These are phyloP conservation scores for Zeus faber DNA, from an alignment of 2,113 vertebrate species.

Conservation along the genomic window DNA sequence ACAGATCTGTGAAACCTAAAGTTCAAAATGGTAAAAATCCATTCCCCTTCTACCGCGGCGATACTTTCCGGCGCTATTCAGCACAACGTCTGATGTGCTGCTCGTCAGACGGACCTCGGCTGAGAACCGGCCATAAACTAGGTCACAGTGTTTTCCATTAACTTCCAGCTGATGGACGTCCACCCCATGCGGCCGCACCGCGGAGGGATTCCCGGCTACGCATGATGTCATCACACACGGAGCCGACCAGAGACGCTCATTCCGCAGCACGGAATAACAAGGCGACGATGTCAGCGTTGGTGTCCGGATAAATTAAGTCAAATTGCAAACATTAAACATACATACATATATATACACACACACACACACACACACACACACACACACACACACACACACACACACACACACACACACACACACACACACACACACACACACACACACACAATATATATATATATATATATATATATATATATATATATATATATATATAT, in stretches of 20 bases:
- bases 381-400: too few species aligned
- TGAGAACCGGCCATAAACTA: slow-evolving; percentile 30
- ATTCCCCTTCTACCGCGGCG: not conserved
- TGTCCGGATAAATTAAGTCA: not conserved
- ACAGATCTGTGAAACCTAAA: slow-evolving; percentile 22
- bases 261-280: not conserved
- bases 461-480: too few species aligned
- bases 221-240: not conserved
- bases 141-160: slow-evolving; percentile 47
- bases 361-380: too few species aligned
- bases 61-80: slow-evolving; percentile 9
- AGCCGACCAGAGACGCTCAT: not conserved
- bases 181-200: slow-evolving; percentile 15
- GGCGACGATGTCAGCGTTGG: not conserved
- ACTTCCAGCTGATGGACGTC: slow-evolving; percentile 27
- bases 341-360: not conserved
- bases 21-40: not conserved
- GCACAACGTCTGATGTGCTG: slow-evolving; percentile 30
- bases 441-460: too few species aligned
- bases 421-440: too few species aligned
- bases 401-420: too few species aligned
- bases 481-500: too few species aligned
- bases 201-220: not conserved
- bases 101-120: slow-evolving; percentile 34
- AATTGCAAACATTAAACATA: not conserved